These are phyloP conservation scores for Spatula clypeata DNA, from an alignment of 2,797 vertebrate species.

Conservation along the genomic window DNA sequence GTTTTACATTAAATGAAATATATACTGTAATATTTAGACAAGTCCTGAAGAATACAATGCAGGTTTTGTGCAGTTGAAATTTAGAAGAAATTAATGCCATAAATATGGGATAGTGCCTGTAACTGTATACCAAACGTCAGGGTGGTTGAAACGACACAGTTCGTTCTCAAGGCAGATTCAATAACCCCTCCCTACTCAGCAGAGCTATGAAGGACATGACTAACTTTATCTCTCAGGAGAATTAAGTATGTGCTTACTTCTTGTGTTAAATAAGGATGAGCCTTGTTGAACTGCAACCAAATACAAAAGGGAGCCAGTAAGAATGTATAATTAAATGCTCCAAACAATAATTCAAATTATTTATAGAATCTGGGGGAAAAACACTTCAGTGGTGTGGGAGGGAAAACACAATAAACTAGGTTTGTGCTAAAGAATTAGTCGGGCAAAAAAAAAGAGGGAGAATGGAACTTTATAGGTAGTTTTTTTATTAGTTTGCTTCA, in stretches of 20 bases:
- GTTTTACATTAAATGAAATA: not conserved
- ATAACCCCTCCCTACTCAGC: slow-evolving; percentile 23
- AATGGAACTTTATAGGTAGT: slow-evolving; percentile 83
- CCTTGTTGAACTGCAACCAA: not conserved
- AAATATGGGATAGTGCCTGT: slow-evolving; percentile 5
- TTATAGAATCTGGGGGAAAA: slow-evolving; percentile 44
- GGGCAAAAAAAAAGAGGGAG: slow-evolving; percentile 82
- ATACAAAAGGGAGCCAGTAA: slow-evolving; percentile 54
- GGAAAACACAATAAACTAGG: slow-evolving; percentile 49
- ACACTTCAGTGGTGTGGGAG: slow-evolving; percentile 29
- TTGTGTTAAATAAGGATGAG: not conserved
- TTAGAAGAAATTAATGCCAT: slow-evolving; percentile 1
- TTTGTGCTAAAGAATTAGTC: slow-evolving; percentile 75
- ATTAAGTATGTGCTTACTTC: slow-evolving; percentile 14
- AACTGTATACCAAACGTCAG: not conserved
- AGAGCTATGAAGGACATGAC: not conserved
- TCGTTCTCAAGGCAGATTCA: slow-evolving; percentile 14
- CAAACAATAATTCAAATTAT: slow-evolving; percentile 18
- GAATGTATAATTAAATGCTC: slow-evolving; percentile 39
- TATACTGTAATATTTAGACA: slow-evolving; percentile 2
- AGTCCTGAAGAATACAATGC: slow-evolving; percentile 17
- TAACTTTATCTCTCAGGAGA: slow-evolving; percentile 6
- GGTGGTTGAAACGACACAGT: not conserved
- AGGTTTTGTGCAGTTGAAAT: not conserved
- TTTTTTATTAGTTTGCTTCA: slow-evolving; percentile 83